Percentiles rank a stretch among this genome's conserved stretches.
Conservation (phyloP, 2,113 vertebrate species). For the Poicephalus meyeri region DNA sequence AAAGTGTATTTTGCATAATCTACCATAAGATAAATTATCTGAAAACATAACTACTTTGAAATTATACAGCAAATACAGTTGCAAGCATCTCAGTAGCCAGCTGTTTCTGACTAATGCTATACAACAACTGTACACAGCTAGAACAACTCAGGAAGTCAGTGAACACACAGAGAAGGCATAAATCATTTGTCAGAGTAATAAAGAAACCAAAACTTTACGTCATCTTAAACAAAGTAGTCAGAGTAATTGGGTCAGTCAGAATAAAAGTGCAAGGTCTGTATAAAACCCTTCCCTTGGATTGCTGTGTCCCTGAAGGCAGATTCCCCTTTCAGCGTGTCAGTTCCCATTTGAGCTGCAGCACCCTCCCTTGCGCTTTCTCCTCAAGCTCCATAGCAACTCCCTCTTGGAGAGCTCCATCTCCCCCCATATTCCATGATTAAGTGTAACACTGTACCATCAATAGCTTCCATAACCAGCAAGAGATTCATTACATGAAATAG, state of each 20-base stretch:
- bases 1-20: neutral
- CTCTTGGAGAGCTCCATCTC: neutral
- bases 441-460: rapidly evolving
- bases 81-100: neutral
- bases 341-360: neutral
- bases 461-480: neutral
- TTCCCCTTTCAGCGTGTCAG: neutral
- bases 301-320: neutral
- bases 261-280: neutral
- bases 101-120: neutral
- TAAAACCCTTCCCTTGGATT: neutral
- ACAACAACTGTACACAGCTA: neutral
- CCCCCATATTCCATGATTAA: neutral
- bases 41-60: neutral
- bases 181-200: neutral
- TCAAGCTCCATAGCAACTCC: neutral
- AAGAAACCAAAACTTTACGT: neutral
- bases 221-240: neutral
- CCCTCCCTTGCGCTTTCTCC: neutral
- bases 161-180: neutral
- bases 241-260: neutral
- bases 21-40: neutral
- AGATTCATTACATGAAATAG: neutral
- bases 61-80: neutral
- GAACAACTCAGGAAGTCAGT: neutral